A percentile compares a stretch with the other conserved stretches of the same genome.
phyloP scores from a whole-genome alignment of 2,888 invertebrate genomes.

The Oasisia sp. region DNA sequence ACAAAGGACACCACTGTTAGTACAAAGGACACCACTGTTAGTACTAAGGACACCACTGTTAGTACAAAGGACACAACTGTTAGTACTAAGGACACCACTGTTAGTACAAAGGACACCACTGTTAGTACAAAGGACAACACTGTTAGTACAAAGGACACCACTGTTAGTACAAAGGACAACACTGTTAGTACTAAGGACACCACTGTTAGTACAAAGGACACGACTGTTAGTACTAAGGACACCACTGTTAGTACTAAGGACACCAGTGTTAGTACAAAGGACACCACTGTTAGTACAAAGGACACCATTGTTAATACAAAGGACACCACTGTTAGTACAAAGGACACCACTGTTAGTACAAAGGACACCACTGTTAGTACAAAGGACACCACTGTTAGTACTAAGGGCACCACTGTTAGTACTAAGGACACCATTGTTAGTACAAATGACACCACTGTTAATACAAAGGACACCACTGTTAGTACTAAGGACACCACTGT shows the following conservation, averaged over 20 bases:
- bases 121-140: no score
- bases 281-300: not conserved
- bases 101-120: no score
- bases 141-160: not conserved
- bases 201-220: not conserved
- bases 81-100: no score
- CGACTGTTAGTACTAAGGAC: no score
- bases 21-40: not conserved
- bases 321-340: not conserved
- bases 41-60: not conserved
- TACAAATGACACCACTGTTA: not conserved
- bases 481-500: not conserved
- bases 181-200: not conserved
- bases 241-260: not conserved
- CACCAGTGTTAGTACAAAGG: no score
- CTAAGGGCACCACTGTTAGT: not conserved
- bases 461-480: not conserved
- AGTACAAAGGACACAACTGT: no score
- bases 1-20: not conserved
- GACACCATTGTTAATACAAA: no score
- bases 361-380: not conserved
- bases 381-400: not conserved
- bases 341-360: not conserved
- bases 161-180: not conserved
- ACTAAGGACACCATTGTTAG: not conserved